phyloP scores from a whole-genome alignment of 2,113 vertebrate species.

The Tinamus guttatus region DNA sequence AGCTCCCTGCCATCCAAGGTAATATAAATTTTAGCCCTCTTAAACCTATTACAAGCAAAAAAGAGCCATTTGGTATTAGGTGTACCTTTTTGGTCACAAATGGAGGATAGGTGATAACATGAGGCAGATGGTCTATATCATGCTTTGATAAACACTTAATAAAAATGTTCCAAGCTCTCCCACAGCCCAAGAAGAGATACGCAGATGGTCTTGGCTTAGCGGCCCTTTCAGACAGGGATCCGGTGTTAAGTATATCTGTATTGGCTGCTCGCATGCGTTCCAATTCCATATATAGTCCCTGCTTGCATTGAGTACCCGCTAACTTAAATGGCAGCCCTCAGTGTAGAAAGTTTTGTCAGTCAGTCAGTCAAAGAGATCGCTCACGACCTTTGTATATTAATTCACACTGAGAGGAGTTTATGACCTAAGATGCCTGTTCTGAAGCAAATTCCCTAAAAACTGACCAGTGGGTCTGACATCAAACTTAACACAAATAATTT shows the following conservation, averaged over 20 bases:
- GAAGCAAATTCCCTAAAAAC: background rate
- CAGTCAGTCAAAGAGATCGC: background rate
- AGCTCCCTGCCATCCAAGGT: background rate
- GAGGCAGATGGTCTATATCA: background rate
- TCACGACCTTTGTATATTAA: background rate
- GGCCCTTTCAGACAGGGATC: background rate
- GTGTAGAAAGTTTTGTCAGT: background rate
- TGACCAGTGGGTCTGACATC: background rate
- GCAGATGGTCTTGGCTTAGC: background rate
- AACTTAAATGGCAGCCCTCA: background rate
- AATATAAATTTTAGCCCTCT: background rate
- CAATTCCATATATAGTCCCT: background rate
- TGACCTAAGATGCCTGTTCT: background rate
- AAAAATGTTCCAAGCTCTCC: conserved; percentile 10
- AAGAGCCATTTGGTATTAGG: background rate
- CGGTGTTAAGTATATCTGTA: background rate
- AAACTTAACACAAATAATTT: background rate
- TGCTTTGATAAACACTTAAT: conserved; percentile 43
- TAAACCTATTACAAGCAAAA: background rate
- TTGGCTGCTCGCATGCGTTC: background rate
- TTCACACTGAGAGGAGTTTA: background rate
- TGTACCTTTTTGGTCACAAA: background rate
- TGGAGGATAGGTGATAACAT: background rate
- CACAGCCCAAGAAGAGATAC: background rate
- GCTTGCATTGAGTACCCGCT: background rate